Percentiles rank a stretch among this genome's conserved stretches.
Evolutionary conservation across 2,113 vertebrate species (phyloP).

Genomic region (Entomyzon cyanotis): DNA sequence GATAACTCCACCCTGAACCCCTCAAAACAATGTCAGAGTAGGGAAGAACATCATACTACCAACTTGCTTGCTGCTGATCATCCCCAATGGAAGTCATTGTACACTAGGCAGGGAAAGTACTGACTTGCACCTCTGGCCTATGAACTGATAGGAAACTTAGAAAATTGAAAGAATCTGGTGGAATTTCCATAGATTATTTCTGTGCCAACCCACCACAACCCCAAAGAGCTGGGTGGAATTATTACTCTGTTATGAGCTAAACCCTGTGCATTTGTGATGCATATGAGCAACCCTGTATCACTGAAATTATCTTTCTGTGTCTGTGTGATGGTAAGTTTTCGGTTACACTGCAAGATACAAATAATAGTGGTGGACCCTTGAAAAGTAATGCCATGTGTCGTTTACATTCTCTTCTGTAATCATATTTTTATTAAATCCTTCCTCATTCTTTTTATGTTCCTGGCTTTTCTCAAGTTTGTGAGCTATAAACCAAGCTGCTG

Average conservation of each 20-base stretch:
- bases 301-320: background rate
- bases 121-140: background rate
- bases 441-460: background rate
- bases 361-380: background rate
- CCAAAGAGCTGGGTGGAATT: background rate
- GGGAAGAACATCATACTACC: background rate
- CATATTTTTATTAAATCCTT: constrained; percentile 34
- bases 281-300: background rate
- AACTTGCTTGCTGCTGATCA: background rate
- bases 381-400: background rate
- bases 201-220: background rate
- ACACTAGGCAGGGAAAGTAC: background rate
- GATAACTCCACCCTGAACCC: background rate
- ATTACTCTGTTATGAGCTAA: background rate
- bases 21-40: background rate
- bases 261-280: background rate
- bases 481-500: constrained; percentile 48
- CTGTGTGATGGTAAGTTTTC: background rate
- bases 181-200: background rate
- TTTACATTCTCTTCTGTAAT: background rate
- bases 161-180: background rate
- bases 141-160: background rate
- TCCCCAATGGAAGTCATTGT: background rate
- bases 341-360: background rate
- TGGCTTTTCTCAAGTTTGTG: constrained; percentile 19